Evolutionary conservation across 2,113 vertebrate species (phyloP).

Genomic region (Mastomys natalensis): DNA sequence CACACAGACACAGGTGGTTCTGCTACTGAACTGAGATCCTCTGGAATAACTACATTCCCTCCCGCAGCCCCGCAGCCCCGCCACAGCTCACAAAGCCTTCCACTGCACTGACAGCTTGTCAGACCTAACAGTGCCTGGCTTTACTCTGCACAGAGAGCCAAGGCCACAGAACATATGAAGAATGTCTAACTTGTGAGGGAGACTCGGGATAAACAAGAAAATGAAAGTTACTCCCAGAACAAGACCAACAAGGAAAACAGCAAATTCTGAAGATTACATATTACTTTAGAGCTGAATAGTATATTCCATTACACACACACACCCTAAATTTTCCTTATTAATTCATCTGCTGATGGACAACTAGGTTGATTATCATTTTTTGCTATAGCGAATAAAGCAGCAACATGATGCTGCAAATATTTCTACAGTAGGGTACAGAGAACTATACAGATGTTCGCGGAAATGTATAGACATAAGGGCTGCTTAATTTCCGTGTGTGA

Average conservation of each 20-base stretch:
- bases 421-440: not conserved
- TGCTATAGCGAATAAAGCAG: not conserved
- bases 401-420: not conserved
- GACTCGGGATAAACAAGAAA: not conserved
- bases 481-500: not conserved
- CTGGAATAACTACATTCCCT: accelerated
- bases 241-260: not conserved
- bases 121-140: not conserved
- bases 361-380: not conserved
- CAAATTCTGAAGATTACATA: not conserved
- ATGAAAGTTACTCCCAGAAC: not conserved
- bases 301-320: not conserved
- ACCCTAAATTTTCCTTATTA: not conserved
- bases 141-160: not conserved
- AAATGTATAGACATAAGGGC: not conserved
- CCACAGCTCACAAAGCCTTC: no score
- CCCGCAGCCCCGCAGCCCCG: not conserved
- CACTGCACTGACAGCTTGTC: not conserved
- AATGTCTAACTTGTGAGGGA: not conserved
- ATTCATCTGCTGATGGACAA: not conserved
- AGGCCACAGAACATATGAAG: not conserved
- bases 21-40: accelerated
- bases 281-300: not conserved
- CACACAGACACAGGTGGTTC: not conserved
- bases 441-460: not conserved